Percentiles rank a stretch among this genome's conserved stretches.
Conservation (phyloP, 2,888 invertebrate species). For the Metalampra italica region DNA sequence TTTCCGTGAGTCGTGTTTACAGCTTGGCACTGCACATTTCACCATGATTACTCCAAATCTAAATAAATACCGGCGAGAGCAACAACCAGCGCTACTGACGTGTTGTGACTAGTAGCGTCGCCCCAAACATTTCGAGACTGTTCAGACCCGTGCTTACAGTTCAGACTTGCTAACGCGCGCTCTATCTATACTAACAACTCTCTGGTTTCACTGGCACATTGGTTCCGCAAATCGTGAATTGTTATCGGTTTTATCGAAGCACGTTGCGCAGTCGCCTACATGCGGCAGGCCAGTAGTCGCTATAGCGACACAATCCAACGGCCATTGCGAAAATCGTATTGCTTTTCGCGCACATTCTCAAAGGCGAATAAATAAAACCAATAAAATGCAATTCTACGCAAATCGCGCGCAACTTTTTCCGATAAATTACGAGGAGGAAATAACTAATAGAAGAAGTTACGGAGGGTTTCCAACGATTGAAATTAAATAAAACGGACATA, state of each 20-base stretch:
- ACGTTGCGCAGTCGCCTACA: conserved; percentile 2
- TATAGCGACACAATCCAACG: conserved; percentile 33
- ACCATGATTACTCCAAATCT: too few species aligned
- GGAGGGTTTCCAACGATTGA: background rate
- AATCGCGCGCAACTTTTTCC: background rate
- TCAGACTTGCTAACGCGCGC: too few species aligned
- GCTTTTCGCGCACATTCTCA: conserved; percentile 25
- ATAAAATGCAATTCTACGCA: conserved; percentile 5
- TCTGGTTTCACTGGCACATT: background rate
- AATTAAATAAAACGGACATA: background rate
- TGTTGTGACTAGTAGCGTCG: too few species aligned
- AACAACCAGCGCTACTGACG: too few species aligned
- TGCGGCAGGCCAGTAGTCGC: conserved; percentile 25
- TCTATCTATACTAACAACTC: too few species aligned
- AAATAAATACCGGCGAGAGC: too few species aligned
- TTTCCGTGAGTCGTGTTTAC: too few species aligned
- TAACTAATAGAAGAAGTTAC: background rate
- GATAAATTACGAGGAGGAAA: background rate
- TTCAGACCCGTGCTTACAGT: too few species aligned
- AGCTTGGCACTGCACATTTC: too few species aligned
- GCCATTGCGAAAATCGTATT: conserved; percentile 33
- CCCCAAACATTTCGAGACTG: too few species aligned
- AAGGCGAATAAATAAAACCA: conserved; percentile 7
- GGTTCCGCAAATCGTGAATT: background rate
- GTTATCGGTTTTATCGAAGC: conserved; percentile 1